Percentiles rank a stretch among this genome's conserved stretches.
phyloP scores from a whole-genome alignment of 2,797 vertebrate genomes.

The Choloepus didactylus region DNA sequence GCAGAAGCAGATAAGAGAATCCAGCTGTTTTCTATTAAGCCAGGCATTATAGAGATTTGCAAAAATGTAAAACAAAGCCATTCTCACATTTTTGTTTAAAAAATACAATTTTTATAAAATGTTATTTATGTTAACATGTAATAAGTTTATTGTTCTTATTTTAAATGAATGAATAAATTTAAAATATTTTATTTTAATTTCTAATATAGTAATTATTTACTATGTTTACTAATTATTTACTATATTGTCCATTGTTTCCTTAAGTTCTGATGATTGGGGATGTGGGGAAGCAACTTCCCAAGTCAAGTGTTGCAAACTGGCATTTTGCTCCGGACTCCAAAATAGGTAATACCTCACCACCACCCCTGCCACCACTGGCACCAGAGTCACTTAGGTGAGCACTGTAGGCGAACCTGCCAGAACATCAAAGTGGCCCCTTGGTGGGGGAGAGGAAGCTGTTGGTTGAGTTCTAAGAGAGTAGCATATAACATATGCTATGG shows the following conservation, averaged over 20 bases:
- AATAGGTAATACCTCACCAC: neutral
- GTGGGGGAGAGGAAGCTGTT: neutral
- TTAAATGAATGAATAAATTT: slow-evolving; percentile 28
- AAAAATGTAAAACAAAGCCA: neutral
- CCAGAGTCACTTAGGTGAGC: neutral
- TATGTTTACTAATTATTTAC: too few species aligned
- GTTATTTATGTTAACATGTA: neutral
- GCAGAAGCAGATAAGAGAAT: slow-evolving; percentile 38
- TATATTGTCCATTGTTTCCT: neutral
- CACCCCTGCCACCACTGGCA: neutral
- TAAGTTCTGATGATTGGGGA: neutral
- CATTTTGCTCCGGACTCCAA: neutral
- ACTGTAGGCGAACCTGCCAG: neutral
- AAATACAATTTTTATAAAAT: slow-evolving; percentile 24
- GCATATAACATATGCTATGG: neutral
- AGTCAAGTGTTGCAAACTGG: neutral
- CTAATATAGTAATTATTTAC: neutral
- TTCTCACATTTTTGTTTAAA: neutral
- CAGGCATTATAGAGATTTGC: neutral
- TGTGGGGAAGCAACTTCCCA: neutral
- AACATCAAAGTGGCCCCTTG: neutral
- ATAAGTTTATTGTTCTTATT: neutral
- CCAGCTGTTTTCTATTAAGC: neutral
- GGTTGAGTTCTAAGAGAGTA: neutral
- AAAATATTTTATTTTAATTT: slow-evolving; percentile 23